Evolutionary conservation across 2,797 vertebrate genomes (phyloP), one percentile per base, ranked within the genome.

Genomic region (Monodelphis domestica): DNA sequence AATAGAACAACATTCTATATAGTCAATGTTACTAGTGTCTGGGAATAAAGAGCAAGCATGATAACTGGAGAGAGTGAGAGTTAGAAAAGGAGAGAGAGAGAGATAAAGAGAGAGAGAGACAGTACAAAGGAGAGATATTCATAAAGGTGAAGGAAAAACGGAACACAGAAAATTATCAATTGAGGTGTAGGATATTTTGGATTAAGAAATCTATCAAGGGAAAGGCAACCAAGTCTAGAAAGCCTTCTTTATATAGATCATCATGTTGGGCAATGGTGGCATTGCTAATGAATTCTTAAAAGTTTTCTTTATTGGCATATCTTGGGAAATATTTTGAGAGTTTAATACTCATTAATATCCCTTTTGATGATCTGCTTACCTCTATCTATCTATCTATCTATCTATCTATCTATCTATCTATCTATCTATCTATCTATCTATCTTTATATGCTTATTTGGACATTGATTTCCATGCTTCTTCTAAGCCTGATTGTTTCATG

Each of bases 61-160:
- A 78, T 45, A n/a, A 78, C 21, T 45, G 70, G 38, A 78, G 45
- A 45, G 38, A 78, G 70, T 78, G 21, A 26, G n/a, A n/a, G n/a
- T n/a, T n/a, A n/a, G n/a, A n/a, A n/a, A n/a, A n/a, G n/a, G n/a
- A n/a, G n/a, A n/a, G n/a, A n/a, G n/a, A n/a, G n/a, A n/a, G n/a
- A n/a, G n/a, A n/a, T n/a, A n/a, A n/a, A n/a, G n/a, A n/a, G n/a
- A n/a, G n/a, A n/a, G n/a, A n/a, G n/a, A n/a, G n/a, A n/a, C n/a
- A n/a, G n/a, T n/a, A n/a, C n/a, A n/a, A n/a, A n/a, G n/a, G n/a
- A n/a, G 53, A 93, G 56, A 91, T n/a, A 45, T 50, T 94, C 54
- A 89, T 53, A 6, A 53, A 94, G 96, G 54, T 53, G 6, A 53
- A 94, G 96, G 54, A 84, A 90, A 90, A 96, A 53, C 14, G 30